Conservation (phyloP, 2,797 vertebrate genomes). For the Amniataba percoides region DNA sequence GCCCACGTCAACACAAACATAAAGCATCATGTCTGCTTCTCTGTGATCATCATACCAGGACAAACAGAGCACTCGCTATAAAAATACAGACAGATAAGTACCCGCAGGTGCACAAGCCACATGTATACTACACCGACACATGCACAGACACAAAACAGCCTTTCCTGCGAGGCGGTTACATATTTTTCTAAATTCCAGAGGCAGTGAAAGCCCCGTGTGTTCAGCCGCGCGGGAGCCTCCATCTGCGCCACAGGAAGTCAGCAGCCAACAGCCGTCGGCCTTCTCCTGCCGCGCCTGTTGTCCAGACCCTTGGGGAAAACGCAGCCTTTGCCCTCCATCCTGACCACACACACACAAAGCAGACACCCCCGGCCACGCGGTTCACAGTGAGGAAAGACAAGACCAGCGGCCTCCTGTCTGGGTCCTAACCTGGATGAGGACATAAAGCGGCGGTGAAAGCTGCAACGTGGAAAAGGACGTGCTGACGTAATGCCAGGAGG, state of each 20-base stretch:
- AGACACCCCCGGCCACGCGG: neutral
- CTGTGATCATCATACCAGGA: neutral
- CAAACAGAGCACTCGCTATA: conserved; percentile 11
- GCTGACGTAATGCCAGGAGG: conserved; percentile 59
- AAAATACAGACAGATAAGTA: conserved; percentile 7
- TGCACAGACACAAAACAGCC: neutral
- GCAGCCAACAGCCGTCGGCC: conserved; percentile 54
- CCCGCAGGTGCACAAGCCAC: conserved; percentile 43
- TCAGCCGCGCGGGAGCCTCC: conserved; percentile 7
- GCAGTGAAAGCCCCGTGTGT: conserved; percentile 47
- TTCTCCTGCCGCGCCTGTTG: conserved; percentile 59
- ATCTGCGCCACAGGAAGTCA: conserved; percentile 74
- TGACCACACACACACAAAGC: conserved; percentile 40
- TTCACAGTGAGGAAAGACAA: conserved; percentile 55
- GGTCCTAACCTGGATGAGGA: conserved; percentile 67
- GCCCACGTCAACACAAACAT: conserved; percentile 24
- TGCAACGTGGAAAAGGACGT: conserved; percentile 17
- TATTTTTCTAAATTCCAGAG: conserved; percentile 57
- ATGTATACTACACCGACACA: conserved; percentile 25
- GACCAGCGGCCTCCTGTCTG: conserved; percentile 32
- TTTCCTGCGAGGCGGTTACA: conserved; percentile 37
- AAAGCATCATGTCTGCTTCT: neutral
- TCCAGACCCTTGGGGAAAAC: conserved; percentile 51
- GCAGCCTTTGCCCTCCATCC: conserved; percentile 41
- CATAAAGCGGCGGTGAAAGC: conserved; percentile 51